Evolutionary conservation across 2,888 invertebrate species (phyloP).

Genomic region (Andrena flavipes): DNA sequence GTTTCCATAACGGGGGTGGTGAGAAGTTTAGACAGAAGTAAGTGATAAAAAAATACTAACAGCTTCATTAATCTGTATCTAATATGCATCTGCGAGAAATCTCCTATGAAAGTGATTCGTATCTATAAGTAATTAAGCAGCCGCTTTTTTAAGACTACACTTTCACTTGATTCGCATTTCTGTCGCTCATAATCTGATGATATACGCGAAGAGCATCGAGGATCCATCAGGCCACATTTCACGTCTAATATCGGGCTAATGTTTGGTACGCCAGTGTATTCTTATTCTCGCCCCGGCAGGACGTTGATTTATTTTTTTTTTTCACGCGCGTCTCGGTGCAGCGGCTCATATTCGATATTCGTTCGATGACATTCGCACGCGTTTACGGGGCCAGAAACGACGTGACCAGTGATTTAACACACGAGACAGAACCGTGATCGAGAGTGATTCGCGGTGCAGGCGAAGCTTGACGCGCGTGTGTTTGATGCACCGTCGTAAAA

Average conservation of each 20-base stretch:
- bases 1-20: too few relatives aligned
- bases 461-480: constrained; percentile 62
- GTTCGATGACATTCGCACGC: constrained; percentile 41
- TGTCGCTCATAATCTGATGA: neutral
- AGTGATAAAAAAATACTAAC: neutral
- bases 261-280: constrained; percentile 44
- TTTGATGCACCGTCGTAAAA: constrained; percentile 73
- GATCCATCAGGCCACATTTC: constrained; percentile 5
- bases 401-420: constrained; percentile 67
- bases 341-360: constrained; percentile 43
- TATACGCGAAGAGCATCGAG: neutral
- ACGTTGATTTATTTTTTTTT: constrained; percentile 57
- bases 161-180: neutral
- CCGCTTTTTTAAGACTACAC: neutral
- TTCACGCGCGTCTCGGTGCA: constrained; percentile 3
- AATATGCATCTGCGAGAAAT: too few relatives aligned
- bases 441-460: constrained; percentile 64
- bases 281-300: constrained; percentile 35
- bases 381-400: constrained; percentile 45
- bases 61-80: too few relatives aligned
- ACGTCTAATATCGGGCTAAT: constrained; percentile 34
- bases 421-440: constrained; percentile 62
- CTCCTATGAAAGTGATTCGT: too few relatives aligned
- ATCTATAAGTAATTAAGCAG: neutral
- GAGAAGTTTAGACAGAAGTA: too few relatives aligned